Evolutionary conservation across 2,797 vertebrate species (phyloP), one percentile per base, ranked within the genome.

Genomic region (Ataeniobius toweri): DNA sequence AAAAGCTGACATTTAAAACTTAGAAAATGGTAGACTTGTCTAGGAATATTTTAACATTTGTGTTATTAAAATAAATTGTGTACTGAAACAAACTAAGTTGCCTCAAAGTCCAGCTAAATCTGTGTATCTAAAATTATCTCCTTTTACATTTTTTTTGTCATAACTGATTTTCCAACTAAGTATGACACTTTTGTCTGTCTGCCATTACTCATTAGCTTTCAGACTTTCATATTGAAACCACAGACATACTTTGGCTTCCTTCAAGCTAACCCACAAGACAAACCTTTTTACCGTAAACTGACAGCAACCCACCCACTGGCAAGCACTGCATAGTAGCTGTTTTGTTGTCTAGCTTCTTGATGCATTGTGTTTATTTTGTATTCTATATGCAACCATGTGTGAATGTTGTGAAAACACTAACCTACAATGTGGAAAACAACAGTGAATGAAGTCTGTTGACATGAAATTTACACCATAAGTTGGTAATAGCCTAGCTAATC

Each of bases 181-280:
- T 24, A 44, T 53, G 18, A 24, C 22, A 1, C 6, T 12, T 26
- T 0, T 0, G 6, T 26, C 14, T 7, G 44, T 10, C 50, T 20
- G 1, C 13, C 1, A 3, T 20, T 41, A 6, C 2, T 1, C 41
- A 12, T 1, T 13, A 36, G 4, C 16, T 9, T 59, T 76, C 9
- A 51, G 12, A 51, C 7, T 26, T 39, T 71, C 26, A 7, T 26
- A 13, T 13, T 59, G 2, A 76, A 78, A 41, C 44, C 22, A 39
- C 13, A 73, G 10, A 71, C 5, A 48, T 24, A 26, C 67, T 69
- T 73, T 26, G 3, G 0, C 31, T 26, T 36, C 20, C 65, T 24
- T 65, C 20, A 13, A 22, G 44, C 1, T 76, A 77, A 83, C 48
- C 70, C 77, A 81, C 13, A 5, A 50, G 6, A 6, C 18, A 83